phyloP scores from a whole-genome alignment of 1,140 invertebrate species.

The Pomacea maculata region DNA sequence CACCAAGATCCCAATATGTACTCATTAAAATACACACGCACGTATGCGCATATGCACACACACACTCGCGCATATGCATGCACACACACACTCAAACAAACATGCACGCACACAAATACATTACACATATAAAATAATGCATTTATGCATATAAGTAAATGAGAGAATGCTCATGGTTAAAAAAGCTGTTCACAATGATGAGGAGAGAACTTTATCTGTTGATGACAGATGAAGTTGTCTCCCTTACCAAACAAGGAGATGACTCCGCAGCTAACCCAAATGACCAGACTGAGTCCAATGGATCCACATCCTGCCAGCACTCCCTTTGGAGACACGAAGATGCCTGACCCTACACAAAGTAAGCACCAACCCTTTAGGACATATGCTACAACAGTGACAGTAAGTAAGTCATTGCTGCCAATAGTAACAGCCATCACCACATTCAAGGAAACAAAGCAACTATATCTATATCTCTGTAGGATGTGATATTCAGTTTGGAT shows the following conservation, averaged over 20 bases:
- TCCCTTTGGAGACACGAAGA: constrained; percentile 96
- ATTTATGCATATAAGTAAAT: not conserved
- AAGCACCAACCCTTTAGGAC: no score
- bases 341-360: constrained; percentile 75
- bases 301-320: constrained; percentile 84
- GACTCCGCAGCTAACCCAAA: constrained; percentile 74
- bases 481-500: not conserved
- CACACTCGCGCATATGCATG: not conserved
- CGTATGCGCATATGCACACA: not conserved
- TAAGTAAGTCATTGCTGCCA: no score
- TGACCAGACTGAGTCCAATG: constrained; percentile 80
- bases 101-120: not conserved
- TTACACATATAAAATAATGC: not conserved
- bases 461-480: not conserved
- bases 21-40: not conserved
- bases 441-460: not conserved
- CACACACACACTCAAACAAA: not conserved
- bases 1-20: no score
- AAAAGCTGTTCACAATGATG: not conserved
- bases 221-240: constrained; percentile 3
- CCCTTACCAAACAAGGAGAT: constrained; percentile 56
- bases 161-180: not conserved
- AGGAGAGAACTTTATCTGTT: not conserved
- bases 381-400: no score
- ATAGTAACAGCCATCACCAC: no score